Conservation (phyloP, 2,888 invertebrate species). For the Corbicula japonica region DNA sequence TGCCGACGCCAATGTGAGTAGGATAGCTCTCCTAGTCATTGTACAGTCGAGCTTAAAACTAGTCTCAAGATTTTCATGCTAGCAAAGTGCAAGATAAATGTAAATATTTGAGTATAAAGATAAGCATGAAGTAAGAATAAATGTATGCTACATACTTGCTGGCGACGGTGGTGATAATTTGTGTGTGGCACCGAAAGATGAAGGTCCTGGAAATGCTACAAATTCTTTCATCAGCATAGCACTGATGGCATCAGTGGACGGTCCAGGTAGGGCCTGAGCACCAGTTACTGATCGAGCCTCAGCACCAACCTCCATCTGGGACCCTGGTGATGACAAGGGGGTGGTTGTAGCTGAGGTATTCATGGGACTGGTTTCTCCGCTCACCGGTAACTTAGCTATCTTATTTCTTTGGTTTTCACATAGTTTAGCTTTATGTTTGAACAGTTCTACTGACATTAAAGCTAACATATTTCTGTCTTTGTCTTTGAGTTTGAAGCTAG, state of each 20-base stretch:
- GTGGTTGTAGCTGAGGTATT: constrained; percentile 1
- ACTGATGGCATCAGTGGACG: background rate
- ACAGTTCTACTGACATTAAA: constrained; percentile 94
- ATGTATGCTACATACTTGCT: constrained; percentile 28
- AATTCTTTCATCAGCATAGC: background rate
- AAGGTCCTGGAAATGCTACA: constrained; percentile 43
- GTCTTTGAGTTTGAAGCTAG: constrained; percentile 85
- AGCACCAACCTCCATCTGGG: too few relatives aligned
- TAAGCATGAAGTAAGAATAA: background rate
- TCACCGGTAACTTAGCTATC: constrained; percentile 70
- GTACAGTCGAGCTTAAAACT: too few relatives aligned
- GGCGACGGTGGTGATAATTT: constrained; percentile 35
- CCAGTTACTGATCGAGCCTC: too few relatives aligned
- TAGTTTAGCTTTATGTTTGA: constrained; percentile 93
- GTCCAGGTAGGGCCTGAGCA: constrained; percentile 5
- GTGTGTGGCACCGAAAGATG: constrained; percentile 36
- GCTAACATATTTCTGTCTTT: constrained; percentile 96
- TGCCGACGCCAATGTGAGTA: too few relatives aligned
- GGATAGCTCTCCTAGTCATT: too few relatives aligned
- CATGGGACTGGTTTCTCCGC: constrained; percentile 14
- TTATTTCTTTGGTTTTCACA: constrained; percentile 89
- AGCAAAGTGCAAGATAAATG: too few relatives aligned
- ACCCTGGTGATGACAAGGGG: background rate
- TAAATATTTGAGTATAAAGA: too few relatives aligned
- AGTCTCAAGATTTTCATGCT: too few relatives aligned